Evolutionary conservation across 2,113 vertebrate species (phyloP).

Genomic region (Tichodroma muraria): DNA sequence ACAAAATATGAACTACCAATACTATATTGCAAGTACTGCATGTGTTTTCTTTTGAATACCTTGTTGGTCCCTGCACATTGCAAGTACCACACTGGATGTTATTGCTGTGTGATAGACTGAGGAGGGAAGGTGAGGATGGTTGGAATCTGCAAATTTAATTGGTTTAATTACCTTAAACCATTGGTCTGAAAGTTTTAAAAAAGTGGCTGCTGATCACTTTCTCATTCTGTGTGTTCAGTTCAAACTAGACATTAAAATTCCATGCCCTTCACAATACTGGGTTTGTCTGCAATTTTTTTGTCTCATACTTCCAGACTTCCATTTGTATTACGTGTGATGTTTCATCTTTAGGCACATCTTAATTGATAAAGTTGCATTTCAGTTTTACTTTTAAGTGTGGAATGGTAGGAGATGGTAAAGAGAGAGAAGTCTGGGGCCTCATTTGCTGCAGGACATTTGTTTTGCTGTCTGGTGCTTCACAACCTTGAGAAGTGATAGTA

Average conservation of each 20-base stretch:
- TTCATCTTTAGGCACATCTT: background rate
- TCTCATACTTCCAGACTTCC: background rate
- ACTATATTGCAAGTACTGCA: background rate
- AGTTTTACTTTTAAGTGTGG: background rate
- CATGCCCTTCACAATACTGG: fast-evolving
- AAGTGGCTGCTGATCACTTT: background rate
- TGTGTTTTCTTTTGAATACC: background rate
- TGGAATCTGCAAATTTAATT: background rate
- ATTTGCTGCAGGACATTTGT: background rate
- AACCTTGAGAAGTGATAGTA: fast-evolving
- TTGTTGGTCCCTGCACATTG: background rate
- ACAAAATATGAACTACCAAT: background rate
- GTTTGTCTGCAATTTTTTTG: background rate
- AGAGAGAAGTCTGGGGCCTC: background rate
- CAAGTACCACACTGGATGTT: background rate
- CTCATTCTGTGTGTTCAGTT: background rate
- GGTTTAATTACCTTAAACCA: background rate
- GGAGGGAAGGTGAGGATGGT: background rate
- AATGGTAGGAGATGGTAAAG: background rate
- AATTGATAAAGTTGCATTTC: background rate
- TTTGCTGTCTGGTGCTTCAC: background rate
- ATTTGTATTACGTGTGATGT: background rate
- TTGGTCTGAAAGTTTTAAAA: background rate
- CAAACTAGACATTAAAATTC: background rate
- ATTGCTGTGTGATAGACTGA: background rate